These are phyloP conservation scores for Sternotherus odoratus DNA, from an alignment of 2,797 vertebrate species.

Conservation along the genomic window DNA sequence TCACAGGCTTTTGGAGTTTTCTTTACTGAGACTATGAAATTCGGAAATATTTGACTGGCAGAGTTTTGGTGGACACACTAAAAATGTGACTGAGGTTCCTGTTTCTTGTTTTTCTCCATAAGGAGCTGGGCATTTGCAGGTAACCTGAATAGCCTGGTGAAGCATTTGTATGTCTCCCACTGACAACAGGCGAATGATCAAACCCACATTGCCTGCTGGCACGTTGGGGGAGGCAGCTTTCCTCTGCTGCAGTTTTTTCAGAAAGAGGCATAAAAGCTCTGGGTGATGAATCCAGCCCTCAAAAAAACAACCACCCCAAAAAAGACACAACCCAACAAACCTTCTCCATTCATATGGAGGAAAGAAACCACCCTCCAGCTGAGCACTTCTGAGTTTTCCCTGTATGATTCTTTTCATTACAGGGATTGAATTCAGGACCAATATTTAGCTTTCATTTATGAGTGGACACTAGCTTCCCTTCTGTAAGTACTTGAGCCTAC, in stretches of 20 bases:
- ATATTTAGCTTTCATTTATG: accelerated
- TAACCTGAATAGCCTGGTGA: accelerated
- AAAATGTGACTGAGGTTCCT: background rate
- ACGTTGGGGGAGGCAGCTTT: background rate
- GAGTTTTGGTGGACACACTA: background rate
- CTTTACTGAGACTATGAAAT: background rate
- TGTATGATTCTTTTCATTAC: accelerated
- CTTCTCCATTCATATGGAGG: background rate
- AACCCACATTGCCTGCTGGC: background rate
- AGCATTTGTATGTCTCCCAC: background rate
- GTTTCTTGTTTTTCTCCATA: background rate
- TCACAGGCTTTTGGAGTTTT: background rate
- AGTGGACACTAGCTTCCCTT: background rate
- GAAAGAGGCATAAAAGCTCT: background rate
- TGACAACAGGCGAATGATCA: accelerated
- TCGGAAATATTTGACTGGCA: background rate
- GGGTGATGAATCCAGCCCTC: conserved; percentile 18
- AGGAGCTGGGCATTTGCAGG: background rate
- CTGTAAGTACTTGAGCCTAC: accelerated
- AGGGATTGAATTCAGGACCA: accelerated
- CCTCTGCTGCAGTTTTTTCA: background rate
- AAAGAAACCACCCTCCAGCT: no score
- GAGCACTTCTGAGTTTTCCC: accelerated
- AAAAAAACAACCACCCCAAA: background rate
- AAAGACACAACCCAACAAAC: background rate